Conservation (phyloP, 2,888 invertebrate species). For the Mesochorus sp. region DNA sequence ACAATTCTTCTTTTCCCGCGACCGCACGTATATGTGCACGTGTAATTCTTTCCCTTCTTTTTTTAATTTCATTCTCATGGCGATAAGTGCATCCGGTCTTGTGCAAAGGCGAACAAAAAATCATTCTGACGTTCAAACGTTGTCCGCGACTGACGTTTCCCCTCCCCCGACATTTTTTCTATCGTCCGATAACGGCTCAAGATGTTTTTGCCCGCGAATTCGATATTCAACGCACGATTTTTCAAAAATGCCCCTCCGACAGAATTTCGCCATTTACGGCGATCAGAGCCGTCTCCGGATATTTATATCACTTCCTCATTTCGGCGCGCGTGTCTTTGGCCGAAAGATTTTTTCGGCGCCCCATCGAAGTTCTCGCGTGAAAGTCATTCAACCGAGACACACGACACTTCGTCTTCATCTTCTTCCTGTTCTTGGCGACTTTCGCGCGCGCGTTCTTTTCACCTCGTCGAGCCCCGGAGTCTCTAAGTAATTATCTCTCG, state of each 20-base stretch:
- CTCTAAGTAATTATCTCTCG: constrained; percentile 49
- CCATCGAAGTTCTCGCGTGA: not conserved
- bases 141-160: too few species aligned
- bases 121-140: not conserved
- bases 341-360: constrained; percentile 17
- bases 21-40: not conserved
- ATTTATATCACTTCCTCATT: not conserved
- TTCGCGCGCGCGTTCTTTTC: constrained; percentile 16
- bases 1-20: constrained; percentile 36
- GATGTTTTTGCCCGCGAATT: too few species aligned
- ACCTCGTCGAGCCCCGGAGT: not conserved
- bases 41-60: not conserved
- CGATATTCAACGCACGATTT: not conserved
- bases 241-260: constrained; percentile 29
- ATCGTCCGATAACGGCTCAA: too few species aligned
- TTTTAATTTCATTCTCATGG: constrained; percentile 61
- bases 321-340: constrained; percentile 13
- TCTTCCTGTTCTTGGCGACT: constrained; percentile 9
- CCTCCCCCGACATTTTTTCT: too few species aligned
- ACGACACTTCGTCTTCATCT: not conserved
- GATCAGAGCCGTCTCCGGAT: too few species aligned
- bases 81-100: constrained; percentile 76
- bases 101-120: constrained; percentile 64
- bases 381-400: constrained; percentile 12
- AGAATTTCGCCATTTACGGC: too few species aligned